Conservation (phyloP, 2,113 vertebrate genomes). For the Corythoichthys intestinalis region DNA sequence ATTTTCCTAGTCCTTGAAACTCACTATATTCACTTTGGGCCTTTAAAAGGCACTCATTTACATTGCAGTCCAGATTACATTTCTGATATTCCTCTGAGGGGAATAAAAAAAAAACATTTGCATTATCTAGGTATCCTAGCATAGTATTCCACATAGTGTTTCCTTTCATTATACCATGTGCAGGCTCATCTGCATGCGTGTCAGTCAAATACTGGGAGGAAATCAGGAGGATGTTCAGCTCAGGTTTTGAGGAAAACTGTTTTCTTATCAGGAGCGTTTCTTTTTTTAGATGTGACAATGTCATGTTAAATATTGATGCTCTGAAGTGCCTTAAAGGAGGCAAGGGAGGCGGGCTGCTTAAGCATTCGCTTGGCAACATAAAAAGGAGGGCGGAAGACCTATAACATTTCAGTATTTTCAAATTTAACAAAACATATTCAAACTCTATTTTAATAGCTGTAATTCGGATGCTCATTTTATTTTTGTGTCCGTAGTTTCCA, state of each 20-base stretch:
- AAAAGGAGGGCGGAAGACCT: not conserved
- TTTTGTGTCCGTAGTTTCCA: not conserved
- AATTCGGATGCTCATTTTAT: not conserved
- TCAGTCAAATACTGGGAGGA: constrained; percentile 20
- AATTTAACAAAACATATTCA: not conserved
- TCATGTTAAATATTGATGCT: constrained; percentile 61
- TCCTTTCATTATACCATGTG: not conserved
- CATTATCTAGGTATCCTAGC: not conserved
- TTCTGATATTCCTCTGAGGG: not conserved
- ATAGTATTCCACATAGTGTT: not conserved
- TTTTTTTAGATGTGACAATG: constrained; percentile 58
- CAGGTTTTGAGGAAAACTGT: constrained; percentile 31
- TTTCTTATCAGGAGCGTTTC: constrained; percentile 42
- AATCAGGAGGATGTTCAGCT: constrained; percentile 30
- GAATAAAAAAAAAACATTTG: not conserved
- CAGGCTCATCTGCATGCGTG: constrained; percentile 5
- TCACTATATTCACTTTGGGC: not conserved
- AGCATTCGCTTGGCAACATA: constrained; percentile 29
- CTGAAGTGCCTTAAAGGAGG: constrained; percentile 45
- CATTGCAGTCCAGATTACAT: not conserved
- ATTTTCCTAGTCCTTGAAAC: not conserved
- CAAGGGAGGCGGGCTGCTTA: not conserved
- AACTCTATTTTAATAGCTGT: too few relatives aligned
- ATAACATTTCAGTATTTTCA: not conserved
- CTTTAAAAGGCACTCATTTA: not conserved